Evolutionary conservation across 2,113 vertebrate genomes (phyloP), one percentile per base, ranked within the genome.

Genomic region (Cyanocitta stelleri): DNA sequence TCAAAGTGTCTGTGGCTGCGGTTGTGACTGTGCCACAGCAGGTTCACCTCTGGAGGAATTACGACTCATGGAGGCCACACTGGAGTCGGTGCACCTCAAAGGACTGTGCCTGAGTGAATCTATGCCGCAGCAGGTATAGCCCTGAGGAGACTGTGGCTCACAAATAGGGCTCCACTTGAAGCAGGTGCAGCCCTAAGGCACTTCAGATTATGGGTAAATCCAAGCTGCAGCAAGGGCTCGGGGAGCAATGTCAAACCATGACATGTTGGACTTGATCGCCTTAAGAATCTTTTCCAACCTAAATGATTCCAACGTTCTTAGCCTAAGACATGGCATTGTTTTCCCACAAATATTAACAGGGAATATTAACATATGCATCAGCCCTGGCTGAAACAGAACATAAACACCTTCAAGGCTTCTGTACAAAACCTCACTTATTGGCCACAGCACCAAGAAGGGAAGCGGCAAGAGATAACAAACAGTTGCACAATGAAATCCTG

Each of bases 191-290:
- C 21, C 71, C 48, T 27, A 61, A 54, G 11, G 39, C n/a, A 54
- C 24, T 54, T 20, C 39, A 61, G 39, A 27, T 20, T 35, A 30
- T 6, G 10, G 30, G 39, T 32, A 54, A 75, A 52, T 35, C 55
- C 62, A 55, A n/a, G 13, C 17, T 41, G 33, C 24, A n/a, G 54
- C 39, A 63, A 5, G 14, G 46, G 13, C 39, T 39, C 0, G 0
- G 62, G 23, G 4, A 30, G 29, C 21, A 35, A 4, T 32, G 48
- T 43, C 56, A 76, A 76, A 41, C 26, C 24, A 55, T 13, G 26
- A 69, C 26, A 48, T 0, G 1, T 4, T 32, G n/a, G 46, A 82
- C 39, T 76, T 1, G 0, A 49, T 49, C 55, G 32, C 41, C 26
- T 54, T 69, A 43, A 48, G 26, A 41, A 22, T 35, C n/a, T 84